A percentile compares a stretch with the other conserved stretches of the same genome.
phyloP scores from a whole-genome alignment of 2,113 vertebrate genomes.

The Syrrhaptes paradoxus region DNA sequence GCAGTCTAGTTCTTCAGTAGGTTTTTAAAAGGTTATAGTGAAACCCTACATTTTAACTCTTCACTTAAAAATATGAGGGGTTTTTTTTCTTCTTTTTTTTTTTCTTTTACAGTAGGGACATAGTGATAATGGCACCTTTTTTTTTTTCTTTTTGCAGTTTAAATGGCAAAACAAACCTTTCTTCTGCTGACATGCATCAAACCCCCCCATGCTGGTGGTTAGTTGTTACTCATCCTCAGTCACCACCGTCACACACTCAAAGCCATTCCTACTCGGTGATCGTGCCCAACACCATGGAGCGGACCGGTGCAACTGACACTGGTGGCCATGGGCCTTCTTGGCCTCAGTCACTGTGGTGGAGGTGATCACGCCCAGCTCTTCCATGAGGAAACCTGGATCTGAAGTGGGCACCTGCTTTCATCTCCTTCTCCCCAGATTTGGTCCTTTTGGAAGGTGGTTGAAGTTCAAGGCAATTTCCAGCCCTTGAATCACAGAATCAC shows the following conservation, averaged over 20 bases:
- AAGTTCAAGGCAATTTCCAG: not conserved
- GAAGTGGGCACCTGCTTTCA: not conserved
- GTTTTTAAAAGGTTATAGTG: not conserved
- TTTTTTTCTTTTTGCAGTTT: not conserved
- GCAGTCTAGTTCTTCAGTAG: not conserved
- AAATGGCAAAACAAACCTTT: not conserved
- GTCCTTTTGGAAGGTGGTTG: not conserved
- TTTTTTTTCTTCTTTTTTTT: not conserved
- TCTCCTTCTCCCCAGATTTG: not conserved
- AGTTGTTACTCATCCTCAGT: not conserved
- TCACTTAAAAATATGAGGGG: not conserved
- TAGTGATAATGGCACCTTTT: not conserved
- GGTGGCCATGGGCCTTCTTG: not conserved
- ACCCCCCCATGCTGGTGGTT: rapidly evolving
- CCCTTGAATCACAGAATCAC: no score
- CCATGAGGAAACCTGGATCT: not conserved
- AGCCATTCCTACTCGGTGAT: rapidly evolving
- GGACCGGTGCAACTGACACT: not conserved
- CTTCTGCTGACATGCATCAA: not conserved
- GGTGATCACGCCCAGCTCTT: not conserved
- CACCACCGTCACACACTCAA: rapidly evolving
- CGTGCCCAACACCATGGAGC: rapidly evolving
- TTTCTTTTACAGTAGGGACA: not conserved
- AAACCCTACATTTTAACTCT: not conserved
- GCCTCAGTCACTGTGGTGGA: not conserved